Evolutionary conservation across 2,888 invertebrate genomes (phyloP).

Genomic region (Aethes cnicana): DNA sequence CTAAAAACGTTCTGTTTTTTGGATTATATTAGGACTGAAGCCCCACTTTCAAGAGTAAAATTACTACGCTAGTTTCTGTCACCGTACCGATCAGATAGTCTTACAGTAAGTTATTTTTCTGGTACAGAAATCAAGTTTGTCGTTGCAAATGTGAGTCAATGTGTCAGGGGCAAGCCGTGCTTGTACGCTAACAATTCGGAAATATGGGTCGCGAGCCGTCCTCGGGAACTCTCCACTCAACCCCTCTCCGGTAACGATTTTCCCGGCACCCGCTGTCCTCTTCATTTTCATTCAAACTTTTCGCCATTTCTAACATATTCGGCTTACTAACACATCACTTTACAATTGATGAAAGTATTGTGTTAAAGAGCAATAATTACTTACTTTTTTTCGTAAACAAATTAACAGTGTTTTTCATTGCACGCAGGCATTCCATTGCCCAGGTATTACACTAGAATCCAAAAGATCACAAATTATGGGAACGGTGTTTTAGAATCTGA

Average conservation of each 20-base stretch:
- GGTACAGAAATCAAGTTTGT: conserved; percentile 41
- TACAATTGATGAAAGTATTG: conserved; percentile 10
- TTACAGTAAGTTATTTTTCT: too few relatives aligned
- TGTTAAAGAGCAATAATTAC: too few relatives aligned
- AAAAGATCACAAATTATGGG: too few relatives aligned
- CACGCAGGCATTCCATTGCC: too few relatives aligned
- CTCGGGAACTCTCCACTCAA: conserved; percentile 28
- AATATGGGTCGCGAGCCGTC: conserved; percentile 51
- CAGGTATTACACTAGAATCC: too few relatives aligned
- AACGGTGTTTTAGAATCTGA: too few relatives aligned
- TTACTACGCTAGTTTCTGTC: neutral
- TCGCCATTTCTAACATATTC: conserved; percentile 25
- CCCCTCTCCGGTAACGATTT: conserved; percentile 26
- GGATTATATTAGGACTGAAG: too few relatives aligned
- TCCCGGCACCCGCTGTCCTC: conserved; percentile 19
- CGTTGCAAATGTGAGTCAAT: conserved; percentile 56
- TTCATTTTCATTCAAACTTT: conserved; percentile 32
- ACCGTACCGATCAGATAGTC: too few relatives aligned
- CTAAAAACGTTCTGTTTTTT: too few relatives aligned
- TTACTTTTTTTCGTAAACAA: too few relatives aligned
- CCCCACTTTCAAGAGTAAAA: too few relatives aligned
- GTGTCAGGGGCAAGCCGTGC: conserved; percentile 57
- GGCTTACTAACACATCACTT: conserved; percentile 20
- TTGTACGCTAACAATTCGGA: conserved; percentile 39
- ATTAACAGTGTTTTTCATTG: too few relatives aligned